Base-by-base conservation (phyloP, 2,888 invertebrate genomes). In the Coelopa pilipes region DNA sequence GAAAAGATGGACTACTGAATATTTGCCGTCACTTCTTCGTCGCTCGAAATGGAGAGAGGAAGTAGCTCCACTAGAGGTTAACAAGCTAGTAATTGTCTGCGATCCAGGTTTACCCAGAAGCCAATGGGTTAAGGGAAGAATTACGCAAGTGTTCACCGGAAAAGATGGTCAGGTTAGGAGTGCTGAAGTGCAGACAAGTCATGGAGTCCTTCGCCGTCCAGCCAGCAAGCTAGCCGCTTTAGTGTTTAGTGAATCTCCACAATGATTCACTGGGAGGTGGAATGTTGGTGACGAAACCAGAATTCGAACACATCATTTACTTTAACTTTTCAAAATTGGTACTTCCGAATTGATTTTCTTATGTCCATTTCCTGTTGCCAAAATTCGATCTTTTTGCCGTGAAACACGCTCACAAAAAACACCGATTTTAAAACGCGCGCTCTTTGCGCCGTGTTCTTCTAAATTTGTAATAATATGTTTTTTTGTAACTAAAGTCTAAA, bases 1-100 rank as follows among this genome's bases (percentile, higher is more conserved):
- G n/a, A n/a, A n/a, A n/a, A n/a, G n/a, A n/a, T n/a, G 68, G 73
- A 49, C 21, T 19, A 24, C 15, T 46, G 62, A 59, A n/a, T 73
- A 60, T 62, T 53, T 69, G n/a, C 62, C 73, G 9, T 17, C 21
- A 17, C 17, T 73, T 11, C 45, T 69, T 34, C 24, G 57, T 24
- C 45, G 73, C 1, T 47, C 60, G n/a, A 73, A 73, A 24, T 73
- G 67, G 67, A n/a, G n/a, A n/a, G n/a, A n/a, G n/a, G 21, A 47
- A 17, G 49, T 21, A n/a, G 13, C 1, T 12, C 62, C 68, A 34
- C 53, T 73, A 10, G 47, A 71, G 24, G 12, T 21, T 11, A 45
- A 49, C 10, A 34, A 71, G 7, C 19, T 71, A 11, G 70, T 71
- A 13, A 71, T 71, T 17, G 24, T 71, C 1, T 60, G 34, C 19